Evolutionary conservation across 2,888 invertebrate genomes (phyloP).

Genomic region (Sussaba pulchella): DNA sequence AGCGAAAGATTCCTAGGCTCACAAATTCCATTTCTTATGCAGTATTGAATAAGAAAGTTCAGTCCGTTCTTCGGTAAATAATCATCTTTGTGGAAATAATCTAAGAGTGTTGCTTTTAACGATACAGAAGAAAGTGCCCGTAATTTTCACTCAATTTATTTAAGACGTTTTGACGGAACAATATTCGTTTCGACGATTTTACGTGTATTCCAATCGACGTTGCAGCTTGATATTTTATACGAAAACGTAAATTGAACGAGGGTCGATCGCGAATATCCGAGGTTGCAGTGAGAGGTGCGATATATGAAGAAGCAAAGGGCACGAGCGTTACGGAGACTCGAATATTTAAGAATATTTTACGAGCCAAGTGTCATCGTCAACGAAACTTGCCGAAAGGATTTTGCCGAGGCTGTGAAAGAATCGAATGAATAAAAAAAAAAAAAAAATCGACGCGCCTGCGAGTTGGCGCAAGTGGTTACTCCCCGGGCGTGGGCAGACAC

Average conservation of each 20-base stretch:
- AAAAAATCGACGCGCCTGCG: conserved; percentile 52
- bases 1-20: conserved; percentile 25
- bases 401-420: conserved; percentile 31
- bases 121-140: background rate
- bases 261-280: conserved; percentile 39
- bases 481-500: conserved; percentile 68
- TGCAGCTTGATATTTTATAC: conserved; percentile 31
- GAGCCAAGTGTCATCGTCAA: conserved; percentile 65
- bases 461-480: conserved; percentile 67
- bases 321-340: conserved; percentile 32
- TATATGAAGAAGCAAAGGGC: conserved; percentile 10
- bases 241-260: conserved; percentile 39
- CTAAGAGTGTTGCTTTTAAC: background rate
- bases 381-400: conserved; percentile 59
- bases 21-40: too few relatives aligned
- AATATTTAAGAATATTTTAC: conserved; percentile 65
- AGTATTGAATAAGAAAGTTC: too few relatives aligned
- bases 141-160: conserved; percentile 45
- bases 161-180: conserved; percentile 46
- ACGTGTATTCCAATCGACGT: conserved; percentile 23
- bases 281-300: conserved; percentile 46
- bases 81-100: too few relatives aligned
- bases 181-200: conserved; percentile 54
- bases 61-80: too few relatives aligned
- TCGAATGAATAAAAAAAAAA: conserved; percentile 33